Conservation (phyloP, 2,888 invertebrate species). For the Ischnus inquisitorius region DNA sequence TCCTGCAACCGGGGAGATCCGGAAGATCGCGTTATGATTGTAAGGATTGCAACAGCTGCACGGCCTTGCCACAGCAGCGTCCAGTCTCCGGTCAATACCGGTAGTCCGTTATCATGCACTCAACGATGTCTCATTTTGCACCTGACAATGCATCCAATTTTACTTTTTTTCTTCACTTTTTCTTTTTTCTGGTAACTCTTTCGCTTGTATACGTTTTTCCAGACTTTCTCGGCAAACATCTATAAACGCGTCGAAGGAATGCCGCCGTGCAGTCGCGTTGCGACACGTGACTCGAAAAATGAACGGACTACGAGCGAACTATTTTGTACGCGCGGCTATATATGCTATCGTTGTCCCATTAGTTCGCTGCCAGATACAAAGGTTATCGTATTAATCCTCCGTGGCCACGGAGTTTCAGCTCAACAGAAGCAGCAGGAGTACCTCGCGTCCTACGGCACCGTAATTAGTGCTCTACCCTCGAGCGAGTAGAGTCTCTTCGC, state of each 20-base stretch:
- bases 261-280: neutral
- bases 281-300: neutral
- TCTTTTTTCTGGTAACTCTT: neutral
- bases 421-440: constrained; percentile 23
- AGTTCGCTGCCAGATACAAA: constrained; percentile 42
- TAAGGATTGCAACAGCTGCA: constrained; percentile 43
- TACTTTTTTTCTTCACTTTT: neutral
- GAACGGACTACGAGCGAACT: neutral
- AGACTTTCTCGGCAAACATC: neutral
- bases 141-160: constrained; percentile 10
- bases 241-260: neutral
- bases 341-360: constrained; percentile 22
- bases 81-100: neutral
- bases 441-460: constrained; percentile 25
- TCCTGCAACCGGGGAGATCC: constrained; percentile 13
- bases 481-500: constrained; percentile 15
- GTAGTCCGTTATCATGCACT: neutral
- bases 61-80: constrained; percentile 48
- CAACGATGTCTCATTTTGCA: constrained; percentile 16
- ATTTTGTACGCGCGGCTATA: neutral
- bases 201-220: neutral
- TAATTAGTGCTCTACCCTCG: constrained; percentile 51
- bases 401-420: constrained; percentile 36
- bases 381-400: constrained; percentile 49
- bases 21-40: constrained; percentile 45